phyloP scores from a whole-genome alignment of 2,113 vertebrate genomes.

The Xenus cinereus region DNA sequence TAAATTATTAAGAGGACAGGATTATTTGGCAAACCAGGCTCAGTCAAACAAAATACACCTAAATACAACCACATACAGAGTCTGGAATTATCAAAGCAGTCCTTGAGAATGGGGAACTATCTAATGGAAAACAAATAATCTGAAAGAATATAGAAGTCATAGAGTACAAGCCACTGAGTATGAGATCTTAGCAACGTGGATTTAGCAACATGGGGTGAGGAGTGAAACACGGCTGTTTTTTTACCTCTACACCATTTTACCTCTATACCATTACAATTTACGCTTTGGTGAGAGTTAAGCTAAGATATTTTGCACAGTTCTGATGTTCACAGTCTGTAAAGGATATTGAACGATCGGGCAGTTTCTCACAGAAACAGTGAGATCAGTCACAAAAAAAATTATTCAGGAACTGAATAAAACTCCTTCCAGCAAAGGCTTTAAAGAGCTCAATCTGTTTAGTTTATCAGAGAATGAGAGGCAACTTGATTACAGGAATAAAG shows the following conservation, averaged over 20 bases:
- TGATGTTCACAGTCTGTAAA: background rate
- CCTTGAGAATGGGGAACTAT: background rate
- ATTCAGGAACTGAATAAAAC: background rate
- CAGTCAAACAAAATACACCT: background rate
- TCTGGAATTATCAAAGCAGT: background rate
- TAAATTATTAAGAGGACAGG: background rate
- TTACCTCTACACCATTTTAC: background rate
- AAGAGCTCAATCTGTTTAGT: slow-evolving; percentile 11
- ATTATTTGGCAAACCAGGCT: background rate
- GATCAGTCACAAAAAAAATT: background rate
- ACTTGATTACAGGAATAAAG: slow-evolving; percentile 25
- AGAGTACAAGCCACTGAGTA: background rate
- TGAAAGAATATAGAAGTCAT: background rate
- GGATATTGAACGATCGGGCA: background rate
- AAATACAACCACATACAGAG: background rate
- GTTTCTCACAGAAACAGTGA: background rate
- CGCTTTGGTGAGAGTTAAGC: background rate
- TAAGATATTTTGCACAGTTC: background rate
- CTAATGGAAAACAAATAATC: background rate
- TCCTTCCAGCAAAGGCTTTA: background rate
- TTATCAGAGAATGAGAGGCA: background rate
- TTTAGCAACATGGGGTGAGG: background rate
- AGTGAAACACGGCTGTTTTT: background rate
- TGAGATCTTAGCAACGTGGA: background rate
- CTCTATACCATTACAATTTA: background rate